Evolutionary conservation across 2,113 vertebrate species (phyloP), one percentile per base, ranked within the genome.

Genomic region (Hippoglossus stenolepis): DNA sequence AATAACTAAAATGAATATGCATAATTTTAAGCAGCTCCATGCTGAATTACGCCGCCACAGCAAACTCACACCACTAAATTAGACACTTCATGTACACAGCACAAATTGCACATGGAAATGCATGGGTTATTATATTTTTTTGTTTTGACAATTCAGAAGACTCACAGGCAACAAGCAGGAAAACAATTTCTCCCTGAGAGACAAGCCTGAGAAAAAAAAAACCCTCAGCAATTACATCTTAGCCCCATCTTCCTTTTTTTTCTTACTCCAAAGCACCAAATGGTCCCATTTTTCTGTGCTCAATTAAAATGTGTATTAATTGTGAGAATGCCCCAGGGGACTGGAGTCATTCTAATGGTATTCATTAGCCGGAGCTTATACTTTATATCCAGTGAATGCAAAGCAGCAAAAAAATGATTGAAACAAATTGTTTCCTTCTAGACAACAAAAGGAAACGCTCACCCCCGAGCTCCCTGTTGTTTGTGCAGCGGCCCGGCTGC

Each of bases 271-370:
- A 23, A 66, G 78, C 51, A 77, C 53, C 73, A 83, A 86, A 83
- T 70, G 18, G 10, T 69, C 56, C 28, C 2, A 49, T 75, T 85
- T 87, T 60, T 54, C 68, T 56, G 8, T 35, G 60, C 77, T 89
- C 79, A 89, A 90, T 90, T 88, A 87, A 91, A 31, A 82, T 63
- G 12, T 73, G 71, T 83, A 80, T 84, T 90, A 77, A 88, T 91
- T 91, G 84, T 72, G 56, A 76, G 76, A 81, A 73, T 70, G 65
- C 74, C 77, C 9, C n/a, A 78, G 87, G 82, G 87, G 70, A 76
- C 38, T 64, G 1, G 17, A 79, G 58, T 87, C 65, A 65, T 80
- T 89, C 69, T 60, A 71, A 74, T 71, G 47, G 65, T 14, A 73
- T 89, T 90, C 86, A 89, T 91, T 92, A 91, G 69, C 68, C 67